Base-by-base conservation (phyloP, 2,888 invertebrate species). In the Acanthosoma haemorrhoidale region DNA sequence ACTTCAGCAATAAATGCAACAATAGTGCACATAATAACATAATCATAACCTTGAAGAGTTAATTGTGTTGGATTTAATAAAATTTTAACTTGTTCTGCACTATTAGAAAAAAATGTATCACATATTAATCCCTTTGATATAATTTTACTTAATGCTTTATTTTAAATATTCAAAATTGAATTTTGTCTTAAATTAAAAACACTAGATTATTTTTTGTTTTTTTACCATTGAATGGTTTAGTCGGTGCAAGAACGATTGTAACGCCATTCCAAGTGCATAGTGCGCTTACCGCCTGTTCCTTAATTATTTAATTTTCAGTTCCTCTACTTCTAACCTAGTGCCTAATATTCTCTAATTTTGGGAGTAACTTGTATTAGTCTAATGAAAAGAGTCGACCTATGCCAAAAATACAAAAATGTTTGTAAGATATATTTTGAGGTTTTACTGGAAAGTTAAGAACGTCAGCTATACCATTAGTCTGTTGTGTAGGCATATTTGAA, bases 251-350 rank as follows among this genome's bases (percentile, higher is more conserved):
- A 11, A 64, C 16, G 41, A 41, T 15, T 25, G 15, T 21, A 38
- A 5, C 31, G 2, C 31, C 29, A 4, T 41, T 64, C 64, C 18
- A 39, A 64, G 64, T 29, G 41, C 15, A 21, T 15, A 21, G 11
- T 4, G 13, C 25, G 11, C 15, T 9, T 64, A 39, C 21, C 4
- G 41, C 41, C 64, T 31, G 4, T 63, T 63, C 41, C 6, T 64
- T 64, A 51, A 64, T 21, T 31, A n/a, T 21, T 41, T 64, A 64
- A 64, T 39, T 39, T 64, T 41, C 64, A 64, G 64, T 64, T 64
- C 64, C 64, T 64, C 29, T 64, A 64, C 41, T 64, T n/a, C 29
- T 64, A 29, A 39, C 29, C 41, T 64, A 64, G 64, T 64, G 64
- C 64, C 64, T 64, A 41, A 64, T 41, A 41, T 64, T 64, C 64